A percentile compares a stretch with the other conserved stretches of the same genome.
Conservation (phyloP, 2,797 vertebrate species). For the Dallia pectoralis region DNA sequence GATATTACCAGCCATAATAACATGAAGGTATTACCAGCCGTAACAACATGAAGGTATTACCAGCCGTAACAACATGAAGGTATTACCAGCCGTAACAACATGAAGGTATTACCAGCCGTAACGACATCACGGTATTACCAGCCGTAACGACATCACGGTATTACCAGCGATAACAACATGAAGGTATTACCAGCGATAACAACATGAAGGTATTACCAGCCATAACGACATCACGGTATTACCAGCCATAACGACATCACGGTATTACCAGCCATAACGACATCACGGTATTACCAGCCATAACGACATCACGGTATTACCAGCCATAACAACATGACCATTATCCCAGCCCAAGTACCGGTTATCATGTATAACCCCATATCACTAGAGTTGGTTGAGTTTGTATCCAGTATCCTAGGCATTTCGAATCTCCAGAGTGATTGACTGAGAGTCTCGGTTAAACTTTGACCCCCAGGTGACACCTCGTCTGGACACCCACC, state of each 20-base stretch:
- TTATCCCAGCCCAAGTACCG: too few relatives aligned
- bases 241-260: too few relatives aligned
- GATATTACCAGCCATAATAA: conserved; percentile 61
- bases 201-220: conserved; percentile 82
- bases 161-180: background rate
- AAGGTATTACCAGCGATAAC: conserved; percentile 78
- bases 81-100: too few relatives aligned
- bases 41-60: conserved; percentile 86
- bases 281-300: too few relatives aligned
- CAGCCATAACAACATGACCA: background rate
- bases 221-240: background rate
- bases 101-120: conserved; percentile 79
- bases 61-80: background rate
- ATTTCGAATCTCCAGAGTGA: background rate
- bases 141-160: conserved; percentile 91
- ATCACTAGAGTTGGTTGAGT: background rate
- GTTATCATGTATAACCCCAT: background rate
- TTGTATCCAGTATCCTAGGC: background rate
- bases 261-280: conserved; percentile 62
- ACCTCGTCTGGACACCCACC: conserved; percentile 89
- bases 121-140: too few relatives aligned
- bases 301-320: conserved; percentile 86
- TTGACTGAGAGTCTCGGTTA: background rate
- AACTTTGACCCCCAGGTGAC: conserved; percentile 77
- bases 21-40: too few relatives aligned